A percentile compares a stretch with the other conserved stretches of the same genome.
phyloP scores from a whole-genome alignment of 2,888 invertebrate species.

The Chouioia cunea region DNA sequence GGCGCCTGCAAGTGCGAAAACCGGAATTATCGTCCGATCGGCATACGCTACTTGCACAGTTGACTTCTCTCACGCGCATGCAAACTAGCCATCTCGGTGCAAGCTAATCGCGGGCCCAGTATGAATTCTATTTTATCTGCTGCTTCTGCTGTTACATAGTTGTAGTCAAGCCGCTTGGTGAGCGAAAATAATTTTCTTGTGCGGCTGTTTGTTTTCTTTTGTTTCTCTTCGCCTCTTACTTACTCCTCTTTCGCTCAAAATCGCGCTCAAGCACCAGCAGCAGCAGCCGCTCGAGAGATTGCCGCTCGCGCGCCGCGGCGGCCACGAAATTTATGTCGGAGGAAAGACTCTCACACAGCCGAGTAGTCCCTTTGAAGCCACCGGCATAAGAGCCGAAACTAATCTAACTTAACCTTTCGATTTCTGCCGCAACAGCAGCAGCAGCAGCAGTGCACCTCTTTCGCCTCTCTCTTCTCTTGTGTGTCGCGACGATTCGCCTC shows the following conservation, averaged over 20 bases:
- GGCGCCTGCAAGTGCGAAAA: slow-evolving; percentile 49
- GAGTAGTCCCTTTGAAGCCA: slow-evolving; percentile 47
- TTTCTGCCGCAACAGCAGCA: slow-evolving; percentile 37
- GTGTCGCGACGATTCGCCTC: slow-evolving; percentile 34
- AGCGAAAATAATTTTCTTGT: slow-evolving; percentile 47
- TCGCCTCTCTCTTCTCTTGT: slow-evolving; percentile 2
- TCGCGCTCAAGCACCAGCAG: slow-evolving; percentile 16
- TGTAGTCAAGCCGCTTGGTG: no score
- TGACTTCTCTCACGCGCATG: slow-evolving; percentile 18
- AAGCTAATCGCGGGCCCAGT: slow-evolving; percentile 42
- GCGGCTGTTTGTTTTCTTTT: slow-evolving; percentile 28
- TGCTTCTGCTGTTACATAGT: slow-evolving; percentile 4
- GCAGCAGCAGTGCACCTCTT: slow-evolving; percentile 13
- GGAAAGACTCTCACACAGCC: slow-evolving; percentile 42
- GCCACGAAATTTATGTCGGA: slow-evolving; percentile 48
- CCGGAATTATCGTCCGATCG: slow-evolving; percentile 46
- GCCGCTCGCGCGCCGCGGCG: slow-evolving; percentile 29
- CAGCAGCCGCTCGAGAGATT: slow-evolving; percentile 14
- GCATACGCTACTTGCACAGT: slow-evolving; percentile 28
- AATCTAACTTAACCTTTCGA: slow-evolving; percentile 51
- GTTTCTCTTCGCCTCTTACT: slow-evolving; percentile 10
- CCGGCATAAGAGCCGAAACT: slow-evolving; percentile 50
- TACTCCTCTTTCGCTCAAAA: slow-evolving; percentile 19
- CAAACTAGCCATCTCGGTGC: slow-evolving; percentile 23
- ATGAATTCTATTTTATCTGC: slow-evolving; percentile 48